phyloP scores from a whole-genome alignment of 1,140 invertebrate genomes.

The Spodoptera litura region DNA sequence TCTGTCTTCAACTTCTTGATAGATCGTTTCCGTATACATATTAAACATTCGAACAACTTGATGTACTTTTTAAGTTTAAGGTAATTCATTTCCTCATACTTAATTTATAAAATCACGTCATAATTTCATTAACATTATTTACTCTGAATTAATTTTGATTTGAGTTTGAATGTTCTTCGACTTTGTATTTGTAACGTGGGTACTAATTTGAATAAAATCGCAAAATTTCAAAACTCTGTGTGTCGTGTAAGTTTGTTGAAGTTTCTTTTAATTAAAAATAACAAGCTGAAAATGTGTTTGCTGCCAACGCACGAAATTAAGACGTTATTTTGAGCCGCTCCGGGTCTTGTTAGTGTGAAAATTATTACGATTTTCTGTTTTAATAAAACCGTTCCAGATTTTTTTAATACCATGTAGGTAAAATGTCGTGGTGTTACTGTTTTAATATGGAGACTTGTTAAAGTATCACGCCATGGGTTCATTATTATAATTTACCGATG shows the following conservation, averaged over 20 bases:
- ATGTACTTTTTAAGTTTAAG: not conserved
- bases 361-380: conserved; percentile 3
- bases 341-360: conserved; percentile 25
- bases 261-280: conserved; percentile 41
- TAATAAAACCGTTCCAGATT: not conserved
- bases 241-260: conserved; percentile 1
- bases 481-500: too few species aligned
- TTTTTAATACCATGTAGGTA: not conserved
- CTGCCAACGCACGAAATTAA: conserved; percentile 28
- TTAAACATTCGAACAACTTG: not conserved
- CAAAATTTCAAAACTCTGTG: not conserved
- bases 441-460: too few species aligned
- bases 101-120: not conserved
- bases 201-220: conserved; percentile 19
- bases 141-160: conserved; percentile 24
- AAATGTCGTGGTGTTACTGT: too few species aligned
- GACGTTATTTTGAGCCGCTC: conserved; percentile 14
- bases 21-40: too few species aligned
- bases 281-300: conserved; percentile 25
- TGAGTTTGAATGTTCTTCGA: conserved; percentile 8
- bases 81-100: not conserved
- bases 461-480: too few species aligned
- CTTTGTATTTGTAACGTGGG: conserved; percentile 9
- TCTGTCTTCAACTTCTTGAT: too few species aligned
- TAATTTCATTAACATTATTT: conserved; percentile 8